A percentile compares a stretch with the other conserved stretches of the same genome.
phyloP scores from a whole-genome alignment of 2,888 invertebrate genomes.

The Zele albiditarsus region DNA sequence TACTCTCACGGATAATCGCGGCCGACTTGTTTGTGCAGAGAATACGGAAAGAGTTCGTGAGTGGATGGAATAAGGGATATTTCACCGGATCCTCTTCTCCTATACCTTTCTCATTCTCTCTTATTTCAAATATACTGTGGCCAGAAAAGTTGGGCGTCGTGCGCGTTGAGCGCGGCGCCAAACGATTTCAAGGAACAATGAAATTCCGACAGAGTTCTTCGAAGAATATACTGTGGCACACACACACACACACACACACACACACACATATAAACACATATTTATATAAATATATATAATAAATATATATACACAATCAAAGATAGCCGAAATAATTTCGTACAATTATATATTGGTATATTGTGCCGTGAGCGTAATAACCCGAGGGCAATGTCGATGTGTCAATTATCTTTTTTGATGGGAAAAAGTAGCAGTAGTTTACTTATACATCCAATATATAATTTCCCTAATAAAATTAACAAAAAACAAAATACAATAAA shows the following conservation, averaged over 20 bases:
- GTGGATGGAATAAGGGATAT: constrained; percentile 28
- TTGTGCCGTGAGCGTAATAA: constrained; percentile 5
- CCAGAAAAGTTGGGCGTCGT: constrained; percentile 26
- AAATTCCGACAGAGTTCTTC: constrained; percentile 53
- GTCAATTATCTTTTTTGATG: constrained; percentile 14
- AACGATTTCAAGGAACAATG: constrained; percentile 55
- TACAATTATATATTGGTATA: constrained; percentile 33
- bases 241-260: not conserved
- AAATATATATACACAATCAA: constrained; percentile 32
- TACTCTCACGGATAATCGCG: constrained; percentile 40
- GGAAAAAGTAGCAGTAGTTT: constrained; percentile 3
- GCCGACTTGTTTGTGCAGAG: constrained; percentile 36
- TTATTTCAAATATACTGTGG: not conserved
- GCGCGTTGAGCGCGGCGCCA: constrained; percentile 43
- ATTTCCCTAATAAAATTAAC: not conserved
- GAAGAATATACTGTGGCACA: constrained; percentile 32
- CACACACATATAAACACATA: not conserved
- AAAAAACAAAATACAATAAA: not conserved
- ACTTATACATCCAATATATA: constrained; percentile 4
- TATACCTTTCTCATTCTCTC: not conserved
- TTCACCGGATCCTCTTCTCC: constrained; percentile 22
- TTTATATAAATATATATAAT: not conserved
- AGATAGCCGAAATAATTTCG: constrained; percentile 38
- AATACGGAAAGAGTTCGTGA: constrained; percentile 15
- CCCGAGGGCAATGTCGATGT: constrained; percentile 4